Evolutionary conservation across 2,888 invertebrate genomes (phyloP).

Genomic region (Strigamia maritima): DNA sequence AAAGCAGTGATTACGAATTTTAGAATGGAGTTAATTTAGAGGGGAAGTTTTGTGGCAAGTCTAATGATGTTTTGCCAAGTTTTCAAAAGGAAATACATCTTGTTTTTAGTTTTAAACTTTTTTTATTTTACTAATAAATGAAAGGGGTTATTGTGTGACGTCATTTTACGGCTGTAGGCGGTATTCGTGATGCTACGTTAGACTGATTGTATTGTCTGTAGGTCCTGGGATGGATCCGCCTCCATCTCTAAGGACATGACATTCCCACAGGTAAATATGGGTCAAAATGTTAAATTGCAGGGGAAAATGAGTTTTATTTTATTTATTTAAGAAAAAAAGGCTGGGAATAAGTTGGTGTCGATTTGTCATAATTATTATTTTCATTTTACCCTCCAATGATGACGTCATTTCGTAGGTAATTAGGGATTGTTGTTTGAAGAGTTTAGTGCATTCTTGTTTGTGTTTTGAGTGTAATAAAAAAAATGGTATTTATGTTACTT

Average conservation of each 20-base stretch:
- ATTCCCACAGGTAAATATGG: constrained; percentile 30
- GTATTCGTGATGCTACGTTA: constrained; percentile 15
- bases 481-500: constrained; percentile 15
- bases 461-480: constrained; percentile 18
- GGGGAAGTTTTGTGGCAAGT: neutral
- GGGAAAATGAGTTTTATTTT: constrained; percentile 12
- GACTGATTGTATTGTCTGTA: constrained; percentile 31
- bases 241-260: constrained; percentile 28
- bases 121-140: neutral
- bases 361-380: constrained; percentile 8
- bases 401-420: neutral
- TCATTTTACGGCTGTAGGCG: constrained; percentile 20
- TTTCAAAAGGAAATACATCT: neutral
- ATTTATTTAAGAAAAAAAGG: neutral
- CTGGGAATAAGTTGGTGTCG: neutral
- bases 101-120: neutral
- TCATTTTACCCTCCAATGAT: neutral
- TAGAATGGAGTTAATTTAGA: neutral
- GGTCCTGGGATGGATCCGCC: constrained; percentile 32
- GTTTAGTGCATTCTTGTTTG: constrained; percentile 24
- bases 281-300: constrained; percentile 17
- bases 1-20: constrained; percentile 18
- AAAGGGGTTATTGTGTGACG: neutral
- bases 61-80: no score
- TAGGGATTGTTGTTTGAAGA: constrained; percentile 12